Percentiles rank a stretch among this genome's conserved stretches.
Evolutionary conservation across 2,797 vertebrate species (phyloP).

Genomic region (Propithecus deckenii): DNA sequence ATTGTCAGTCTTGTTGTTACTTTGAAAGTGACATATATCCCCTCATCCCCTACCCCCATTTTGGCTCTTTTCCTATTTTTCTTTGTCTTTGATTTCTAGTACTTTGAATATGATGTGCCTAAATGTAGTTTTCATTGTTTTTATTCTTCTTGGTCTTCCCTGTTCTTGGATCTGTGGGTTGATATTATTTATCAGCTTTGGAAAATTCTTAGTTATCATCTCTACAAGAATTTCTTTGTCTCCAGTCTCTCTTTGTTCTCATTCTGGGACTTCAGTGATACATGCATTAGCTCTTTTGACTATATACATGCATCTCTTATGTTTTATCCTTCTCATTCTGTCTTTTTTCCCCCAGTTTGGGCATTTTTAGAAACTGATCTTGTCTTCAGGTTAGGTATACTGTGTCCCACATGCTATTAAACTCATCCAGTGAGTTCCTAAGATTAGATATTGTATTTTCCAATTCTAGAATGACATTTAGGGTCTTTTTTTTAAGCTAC

Average conservation of each 20-base stretch:
- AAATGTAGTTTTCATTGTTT: not conserved
- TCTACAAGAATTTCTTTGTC: not conserved
- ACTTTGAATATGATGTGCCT: not conserved
- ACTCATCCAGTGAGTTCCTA: not conserved
- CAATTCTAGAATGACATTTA: not conserved
- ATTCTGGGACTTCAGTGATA: not conserved
- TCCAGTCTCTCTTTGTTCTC: not conserved
- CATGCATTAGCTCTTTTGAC: not conserved
- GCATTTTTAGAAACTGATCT: not conserved
- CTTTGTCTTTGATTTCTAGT: not conserved
- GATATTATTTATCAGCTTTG: not conserved
- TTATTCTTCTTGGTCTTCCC: not conserved
- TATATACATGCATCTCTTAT: not conserved
- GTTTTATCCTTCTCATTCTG: not conserved
- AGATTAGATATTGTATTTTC: not conserved
- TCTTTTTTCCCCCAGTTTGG: not conserved
- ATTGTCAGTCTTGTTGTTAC: not conserved
- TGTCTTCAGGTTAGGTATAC: slow-evolving; percentile 23
- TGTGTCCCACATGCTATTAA: not conserved
- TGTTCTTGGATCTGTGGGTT: not conserved
- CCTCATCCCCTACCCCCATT: not conserved
- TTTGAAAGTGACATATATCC: not conserved
- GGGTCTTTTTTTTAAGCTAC: not conserved
- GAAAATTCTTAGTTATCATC: not conserved
- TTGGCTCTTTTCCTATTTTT: not conserved